These are phyloP conservation scores for Actinopyga echinites DNA, from an alignment of 53 echinoderm and acorn worm species.

Conservation along the genomic window DNA sequence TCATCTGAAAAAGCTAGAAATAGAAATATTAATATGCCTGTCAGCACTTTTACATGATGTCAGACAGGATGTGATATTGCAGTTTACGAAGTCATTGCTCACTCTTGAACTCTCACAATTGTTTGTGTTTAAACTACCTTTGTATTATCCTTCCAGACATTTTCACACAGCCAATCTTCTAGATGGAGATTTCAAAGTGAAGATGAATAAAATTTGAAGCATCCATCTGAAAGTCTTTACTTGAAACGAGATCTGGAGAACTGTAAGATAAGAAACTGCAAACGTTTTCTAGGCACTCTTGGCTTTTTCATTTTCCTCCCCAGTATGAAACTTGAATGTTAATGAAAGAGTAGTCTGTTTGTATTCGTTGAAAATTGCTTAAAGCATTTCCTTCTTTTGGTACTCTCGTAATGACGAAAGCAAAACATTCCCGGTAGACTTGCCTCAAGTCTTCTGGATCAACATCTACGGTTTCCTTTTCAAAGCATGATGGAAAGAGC, in stretches of 20 bases:
- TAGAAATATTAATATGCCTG: too few species aligned
- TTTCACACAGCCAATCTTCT: slow-evolving; percentile 1
- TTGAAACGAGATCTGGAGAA: too few species aligned
- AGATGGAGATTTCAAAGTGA: slow-evolving; percentile 19
- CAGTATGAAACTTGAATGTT: slow-evolving; percentile 3
- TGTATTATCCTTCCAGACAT: slow-evolving; percentile 3
- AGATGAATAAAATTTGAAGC: too few species aligned
- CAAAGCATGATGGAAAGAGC: neutral
- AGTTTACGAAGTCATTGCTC: too few species aligned
- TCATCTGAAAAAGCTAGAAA: too few species aligned
- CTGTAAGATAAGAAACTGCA: too few species aligned
- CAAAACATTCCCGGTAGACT: slow-evolving; percentile 2
- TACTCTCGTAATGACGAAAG: slow-evolving; percentile 6
- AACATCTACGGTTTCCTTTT: neutral
- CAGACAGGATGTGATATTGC: too few species aligned
- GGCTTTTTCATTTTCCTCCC: neutral
- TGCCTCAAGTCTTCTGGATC: slow-evolving; percentile 2
- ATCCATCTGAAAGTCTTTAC: too few species aligned
- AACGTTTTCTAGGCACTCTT: neutral
- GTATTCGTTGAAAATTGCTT: slow-evolving; percentile 8
- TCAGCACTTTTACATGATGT: too few species aligned
- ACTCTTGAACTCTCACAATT: too few species aligned
- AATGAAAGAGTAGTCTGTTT: slow-evolving; percentile 6
- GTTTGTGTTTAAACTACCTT: too few species aligned
- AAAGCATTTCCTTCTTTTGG: slow-evolving; percentile 3